phyloP scores from a whole-genome alignment of 23 tunicate species.

The Styela clava region DNA sequence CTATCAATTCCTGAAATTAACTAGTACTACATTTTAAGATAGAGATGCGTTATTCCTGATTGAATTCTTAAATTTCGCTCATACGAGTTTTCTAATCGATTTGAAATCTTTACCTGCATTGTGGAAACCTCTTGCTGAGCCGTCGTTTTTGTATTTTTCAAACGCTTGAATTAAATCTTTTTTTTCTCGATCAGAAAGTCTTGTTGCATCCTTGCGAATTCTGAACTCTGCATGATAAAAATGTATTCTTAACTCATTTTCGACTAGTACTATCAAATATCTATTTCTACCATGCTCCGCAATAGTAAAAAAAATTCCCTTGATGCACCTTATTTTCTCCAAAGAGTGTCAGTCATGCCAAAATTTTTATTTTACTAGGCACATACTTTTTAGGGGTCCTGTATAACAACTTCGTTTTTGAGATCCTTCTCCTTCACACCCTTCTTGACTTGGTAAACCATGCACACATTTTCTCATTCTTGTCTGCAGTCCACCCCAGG shows the following conservation, averaged over 20 bases:
- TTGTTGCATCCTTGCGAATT: constrained; percentile 1
- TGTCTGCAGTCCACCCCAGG: constrained; percentile 30
- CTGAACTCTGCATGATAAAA: neutral
- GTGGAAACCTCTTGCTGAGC: constrained; percentile 10
- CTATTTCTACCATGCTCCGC: too few relatives aligned
- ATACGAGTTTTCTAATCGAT: too few relatives aligned
- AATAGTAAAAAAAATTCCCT: too few relatives aligned
- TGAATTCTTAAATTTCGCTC: too few relatives aligned
- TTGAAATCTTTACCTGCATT: constrained; percentile 19
- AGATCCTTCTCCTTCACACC: constrained; percentile 10
- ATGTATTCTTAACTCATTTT: neutral
- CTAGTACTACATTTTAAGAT: too few relatives aligned
- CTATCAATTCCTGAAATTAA: too few relatives aligned
- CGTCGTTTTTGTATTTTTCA: constrained; percentile 8
- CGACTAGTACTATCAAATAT: neutral
- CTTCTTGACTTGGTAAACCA: constrained; percentile 19
- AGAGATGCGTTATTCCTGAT: too few relatives aligned
- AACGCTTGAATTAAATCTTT: constrained; percentile 26
- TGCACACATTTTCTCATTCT: constrained; percentile 17
- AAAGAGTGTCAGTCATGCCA: too few relatives aligned
- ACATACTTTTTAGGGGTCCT: constrained; percentile 8
- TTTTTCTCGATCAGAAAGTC: neutral
- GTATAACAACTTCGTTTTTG: constrained; percentile 12
- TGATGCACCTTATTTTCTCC: too few relatives aligned
- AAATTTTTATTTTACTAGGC: too few relatives aligned